A percentile compares a stretch with the other conserved stretches of the same genome.
These are phyloP conservation scores for Boloria euphrosyne DNA, from an alignment of 2,888 invertebrate species.

Conservation along the genomic window DNA sequence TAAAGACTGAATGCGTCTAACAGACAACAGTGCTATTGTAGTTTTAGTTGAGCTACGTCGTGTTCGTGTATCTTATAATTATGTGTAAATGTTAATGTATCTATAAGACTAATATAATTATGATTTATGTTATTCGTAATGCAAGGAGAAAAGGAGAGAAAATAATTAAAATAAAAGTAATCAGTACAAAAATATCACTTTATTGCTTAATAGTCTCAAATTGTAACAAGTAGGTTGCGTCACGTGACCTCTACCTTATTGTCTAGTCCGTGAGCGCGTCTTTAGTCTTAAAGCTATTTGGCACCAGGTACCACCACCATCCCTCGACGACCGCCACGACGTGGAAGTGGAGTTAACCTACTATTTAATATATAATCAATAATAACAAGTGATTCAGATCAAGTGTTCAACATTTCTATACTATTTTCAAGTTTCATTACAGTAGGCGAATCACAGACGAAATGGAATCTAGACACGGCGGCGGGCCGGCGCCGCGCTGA, in stretches of 20 bases:
- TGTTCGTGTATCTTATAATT: no score
- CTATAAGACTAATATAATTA: background rate
- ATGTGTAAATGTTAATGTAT: background rate
- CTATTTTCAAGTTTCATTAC: constrained; percentile 6
- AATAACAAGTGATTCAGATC: constrained; percentile 10
- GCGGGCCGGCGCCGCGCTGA: background rate
- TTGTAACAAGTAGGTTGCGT: constrained; percentile 26
- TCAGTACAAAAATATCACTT: constrained; percentile 48
- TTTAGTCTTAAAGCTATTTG: constrained; percentile 47
- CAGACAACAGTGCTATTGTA: no score
- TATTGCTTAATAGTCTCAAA: constrained; percentile 45
- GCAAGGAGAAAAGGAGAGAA: background rate
- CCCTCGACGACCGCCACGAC: constrained; percentile 35
- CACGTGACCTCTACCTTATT: constrained; percentile 27
- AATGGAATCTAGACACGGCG: constrained; percentile 24
- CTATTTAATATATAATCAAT: constrained; percentile 11
- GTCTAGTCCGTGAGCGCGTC: constrained; percentile 29
- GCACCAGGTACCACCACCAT: constrained; percentile 42
- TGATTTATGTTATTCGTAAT: background rate
- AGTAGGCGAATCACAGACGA: constrained; percentile 30
- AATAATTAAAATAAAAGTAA: constrained; percentile 24
- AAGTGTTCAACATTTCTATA: background rate
- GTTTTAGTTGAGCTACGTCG: no score
- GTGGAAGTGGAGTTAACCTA: constrained; percentile 21
- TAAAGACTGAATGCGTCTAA: no score